Conservation (phyloP, 2,888 invertebrate species). For the Leucophora obtusa region DNA sequence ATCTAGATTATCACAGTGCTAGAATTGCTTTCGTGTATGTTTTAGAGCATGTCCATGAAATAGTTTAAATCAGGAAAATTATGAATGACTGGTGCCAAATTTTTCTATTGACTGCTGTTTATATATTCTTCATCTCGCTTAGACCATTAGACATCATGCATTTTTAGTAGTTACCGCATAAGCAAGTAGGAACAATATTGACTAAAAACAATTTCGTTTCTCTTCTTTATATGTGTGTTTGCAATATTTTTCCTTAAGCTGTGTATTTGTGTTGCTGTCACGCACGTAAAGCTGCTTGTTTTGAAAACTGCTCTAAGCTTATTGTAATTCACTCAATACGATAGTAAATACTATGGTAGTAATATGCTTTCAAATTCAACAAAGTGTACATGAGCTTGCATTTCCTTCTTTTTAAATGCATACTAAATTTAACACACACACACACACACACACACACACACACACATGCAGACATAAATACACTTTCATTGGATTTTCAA, state of each 20-base stretch:
- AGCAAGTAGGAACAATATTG: too few species aligned
- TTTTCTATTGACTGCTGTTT: not conserved
- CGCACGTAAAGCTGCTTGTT: constrained; percentile 63
- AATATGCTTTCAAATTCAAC: constrained; percentile 27
- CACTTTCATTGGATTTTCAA: too few species aligned
- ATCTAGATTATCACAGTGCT: too few species aligned
- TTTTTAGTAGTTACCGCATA: too few species aligned
- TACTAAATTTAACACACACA: constrained; percentile 46
- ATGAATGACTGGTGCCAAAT: too few species aligned
- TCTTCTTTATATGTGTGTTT: not conserved
- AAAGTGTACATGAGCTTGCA: constrained; percentile 59
- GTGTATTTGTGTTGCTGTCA: constrained; percentile 61
- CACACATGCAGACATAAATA: not conserved
- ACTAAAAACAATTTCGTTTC: too few species aligned
- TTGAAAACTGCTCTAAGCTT: constrained; percentile 59
- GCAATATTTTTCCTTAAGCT: constrained; percentile 43
- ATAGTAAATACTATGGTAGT: constrained; percentile 3
- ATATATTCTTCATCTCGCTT: not conserved
- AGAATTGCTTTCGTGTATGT: too few species aligned
- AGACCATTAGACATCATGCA: too few species aligned
- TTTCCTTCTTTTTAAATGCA: constrained; percentile 37
- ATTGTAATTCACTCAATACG: constrained; percentile 47
- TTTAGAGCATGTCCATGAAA: too few species aligned
- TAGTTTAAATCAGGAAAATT: too few species aligned
- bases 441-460: not conserved